These are phyloP conservation scores for Ispidina lecontei DNA, from an alignment of 2,797 vertebrate species.

Conservation along the genomic window DNA sequence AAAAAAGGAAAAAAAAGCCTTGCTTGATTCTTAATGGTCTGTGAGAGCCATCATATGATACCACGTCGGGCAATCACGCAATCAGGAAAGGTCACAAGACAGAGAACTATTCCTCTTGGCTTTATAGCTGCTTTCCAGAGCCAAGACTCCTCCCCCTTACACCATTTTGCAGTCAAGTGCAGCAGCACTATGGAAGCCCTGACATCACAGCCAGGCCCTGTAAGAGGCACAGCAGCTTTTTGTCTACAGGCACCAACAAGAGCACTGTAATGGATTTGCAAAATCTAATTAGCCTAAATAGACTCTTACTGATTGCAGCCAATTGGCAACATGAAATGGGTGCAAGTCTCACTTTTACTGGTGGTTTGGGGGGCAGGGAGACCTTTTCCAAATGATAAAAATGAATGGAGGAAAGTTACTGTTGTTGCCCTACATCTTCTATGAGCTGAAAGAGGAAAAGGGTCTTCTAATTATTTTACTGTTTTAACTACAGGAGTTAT, in stretches of 20 bases:
- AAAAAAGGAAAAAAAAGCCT: not conserved
- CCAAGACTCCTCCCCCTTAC: not conserved
- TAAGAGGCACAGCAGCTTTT: not conserved
- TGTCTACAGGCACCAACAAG: not conserved
- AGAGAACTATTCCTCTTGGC: not conserved
- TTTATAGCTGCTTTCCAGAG: not conserved
- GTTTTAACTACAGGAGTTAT: not conserved
- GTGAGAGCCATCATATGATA: not conserved
- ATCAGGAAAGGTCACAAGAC: not conserved
- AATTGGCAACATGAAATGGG: not conserved
- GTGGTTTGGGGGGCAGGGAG: not conserved
- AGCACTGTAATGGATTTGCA: not conserved
- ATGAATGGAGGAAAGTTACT: not conserved
- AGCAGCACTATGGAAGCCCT: not conserved
- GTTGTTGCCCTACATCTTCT: not conserved
- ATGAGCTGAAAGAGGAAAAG: not conserved
- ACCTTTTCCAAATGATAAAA: not conserved
- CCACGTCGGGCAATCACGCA: fast-evolving
- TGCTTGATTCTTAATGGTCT: not conserved
- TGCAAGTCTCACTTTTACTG: not conserved
- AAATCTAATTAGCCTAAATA: not conserved
- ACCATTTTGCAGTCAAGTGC: not conserved
- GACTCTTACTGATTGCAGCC: not conserved
- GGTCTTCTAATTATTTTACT: not conserved
- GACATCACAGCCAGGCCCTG: fast-evolving